Percentiles rank a stretch among this genome's conserved stretches.
phyloP scores from a whole-genome alignment of 2,113 vertebrate genomes.

The Asarcornis scutulata region DNA sequence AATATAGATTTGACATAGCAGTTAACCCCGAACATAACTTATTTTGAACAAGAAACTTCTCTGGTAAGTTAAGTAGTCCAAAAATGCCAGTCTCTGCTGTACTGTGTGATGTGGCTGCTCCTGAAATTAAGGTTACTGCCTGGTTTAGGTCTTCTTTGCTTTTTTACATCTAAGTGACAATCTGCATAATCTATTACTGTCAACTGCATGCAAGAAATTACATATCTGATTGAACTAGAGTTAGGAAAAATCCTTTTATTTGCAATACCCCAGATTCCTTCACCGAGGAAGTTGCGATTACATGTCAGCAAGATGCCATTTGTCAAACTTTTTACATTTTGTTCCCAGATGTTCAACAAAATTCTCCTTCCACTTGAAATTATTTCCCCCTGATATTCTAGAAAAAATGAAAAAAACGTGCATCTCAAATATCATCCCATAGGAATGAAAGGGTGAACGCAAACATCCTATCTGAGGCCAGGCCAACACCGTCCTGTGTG shows the following conservation, averaged over 20 bases:
- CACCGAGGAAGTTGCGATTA: constrained; percentile 9
- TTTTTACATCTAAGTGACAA: not conserved
- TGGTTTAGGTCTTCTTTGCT: not conserved
- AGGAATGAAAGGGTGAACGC: constrained; percentile 4
- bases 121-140: not conserved
- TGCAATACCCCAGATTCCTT: not conserved
- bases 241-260: constrained; percentile 9
- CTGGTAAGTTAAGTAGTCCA: not conserved
- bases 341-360: constrained; percentile 47
- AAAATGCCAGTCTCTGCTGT: not conserved
- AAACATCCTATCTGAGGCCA: constrained; percentile 31
- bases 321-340: constrained; percentile 46
- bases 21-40: not conserved
- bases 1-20: not conserved
- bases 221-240: not conserved
- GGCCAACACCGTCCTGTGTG: not conserved
- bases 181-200: constrained; percentile 8
- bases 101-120: not conserved
- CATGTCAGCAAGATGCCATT: constrained; percentile 44
- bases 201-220: not conserved
- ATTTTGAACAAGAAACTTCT: not conserved
- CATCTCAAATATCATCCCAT: constrained; percentile 32
- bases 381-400: constrained; percentile 5
- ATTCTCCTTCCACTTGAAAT: constrained; percentile 22
- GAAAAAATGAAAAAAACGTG: not conserved